Evolutionary conservation across 1,140 invertebrate species (phyloP).

Genomic region (Probaryconus sp.): DNA sequence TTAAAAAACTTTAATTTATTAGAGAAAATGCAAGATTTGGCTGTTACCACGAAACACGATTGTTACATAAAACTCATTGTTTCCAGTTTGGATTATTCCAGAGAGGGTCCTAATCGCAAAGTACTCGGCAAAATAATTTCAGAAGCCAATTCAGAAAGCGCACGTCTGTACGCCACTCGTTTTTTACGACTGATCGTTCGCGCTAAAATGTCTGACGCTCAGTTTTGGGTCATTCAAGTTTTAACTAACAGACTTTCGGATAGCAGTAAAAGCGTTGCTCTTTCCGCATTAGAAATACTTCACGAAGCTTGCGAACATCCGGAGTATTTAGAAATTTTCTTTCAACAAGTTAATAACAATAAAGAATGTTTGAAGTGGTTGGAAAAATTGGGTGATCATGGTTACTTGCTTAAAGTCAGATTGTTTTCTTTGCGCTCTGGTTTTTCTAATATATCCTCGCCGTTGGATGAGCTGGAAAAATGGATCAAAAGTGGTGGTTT

Average conservation of each 20-base stretch:
- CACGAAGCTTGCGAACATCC: slow-evolving; percentile 94
- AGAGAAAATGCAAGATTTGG: slow-evolving; percentile 88
- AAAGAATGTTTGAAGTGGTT: slow-evolving; percentile 76
- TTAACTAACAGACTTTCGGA: slow-evolving; percentile 91
- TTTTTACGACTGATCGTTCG: slow-evolving; percentile 92
- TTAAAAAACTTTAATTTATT: slow-evolving; percentile 89
- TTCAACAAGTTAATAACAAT: slow-evolving; percentile 62
- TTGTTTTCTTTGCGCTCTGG: slow-evolving; percentile 87
- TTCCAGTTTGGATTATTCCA: slow-evolving; percentile 91
- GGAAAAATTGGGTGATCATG: slow-evolving; percentile 88
- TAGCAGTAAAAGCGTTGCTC: slow-evolving; percentile 84
- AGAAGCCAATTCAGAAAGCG: slow-evolving; percentile 84
- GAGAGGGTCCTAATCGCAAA: slow-evolving; percentile 78
- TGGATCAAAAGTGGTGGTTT: slow-evolving; percentile 73
- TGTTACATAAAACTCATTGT: slow-evolving; percentile 95
- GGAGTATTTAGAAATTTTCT: slow-evolving; percentile 89
- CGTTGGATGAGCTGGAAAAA: slow-evolving; percentile 73
- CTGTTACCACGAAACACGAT: slow-evolving; percentile 90
- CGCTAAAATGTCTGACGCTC: slow-evolving; percentile 79
- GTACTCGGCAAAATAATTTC: slow-evolving; percentile 81
- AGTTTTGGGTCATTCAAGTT: slow-evolving; percentile 88
- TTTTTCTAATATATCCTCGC: slow-evolving; percentile 77
- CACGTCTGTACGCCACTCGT: slow-evolving; percentile 92
- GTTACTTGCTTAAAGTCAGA: slow-evolving; percentile 88
- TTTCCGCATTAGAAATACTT: slow-evolving; percentile 89